Evolutionary conservation across 2,888 invertebrate species (phyloP), one percentile per base, ranked within the genome.

Genomic region (Phrixothrix hirtus): DNA sequence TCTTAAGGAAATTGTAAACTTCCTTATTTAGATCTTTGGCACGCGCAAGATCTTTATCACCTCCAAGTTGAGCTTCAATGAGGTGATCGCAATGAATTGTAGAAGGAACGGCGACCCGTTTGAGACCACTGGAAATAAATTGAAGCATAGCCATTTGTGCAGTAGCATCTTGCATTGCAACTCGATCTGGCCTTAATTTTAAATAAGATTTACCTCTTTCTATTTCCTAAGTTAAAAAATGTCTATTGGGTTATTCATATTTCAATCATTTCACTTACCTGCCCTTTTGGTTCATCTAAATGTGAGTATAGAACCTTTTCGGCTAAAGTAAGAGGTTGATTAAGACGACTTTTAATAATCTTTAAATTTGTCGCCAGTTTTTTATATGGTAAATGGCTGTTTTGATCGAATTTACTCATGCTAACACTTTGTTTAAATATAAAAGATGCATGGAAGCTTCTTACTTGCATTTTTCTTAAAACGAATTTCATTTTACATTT

Each of bases 141-240:
- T 99, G 99, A 64, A 99, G 79, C 91, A 99, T 92, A 13, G 99
- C 99, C 99, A 99, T 99, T 81, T 99, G 99, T 2, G 99, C 99
- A 12, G 99, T 99, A 52, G 99, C 99, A 82, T 99, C 99, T 77
- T 99, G 99, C 98, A 99, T 99, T 56, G 97, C 99, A 55, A 99
- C 99, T 58, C 99, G 85, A 78, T 99, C 99, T 1, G 99, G 99
- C 26, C 98, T 84, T 47, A 99, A 81, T 49, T 94, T 87, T 44
- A 98, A 83, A 75, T 99, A 99, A 58, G 93, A 94, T 27, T 83
- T 86, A 31, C 98, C 99, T 57, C 98, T 83, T 64, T 84, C 84
- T 55, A 99, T 87, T 1, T 96, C 96, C 85, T 83, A n/a, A n/a
- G 35, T 27, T 6, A 12, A 5, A 25, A 42, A n/a, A 29, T n/a